Percentiles rank a stretch among this genome's conserved stretches.
These are phyloP conservation scores for Rotaria macrura DNA, from an alignment of 2,888 invertebrate species.

Conservation along the genomic window DNA sequence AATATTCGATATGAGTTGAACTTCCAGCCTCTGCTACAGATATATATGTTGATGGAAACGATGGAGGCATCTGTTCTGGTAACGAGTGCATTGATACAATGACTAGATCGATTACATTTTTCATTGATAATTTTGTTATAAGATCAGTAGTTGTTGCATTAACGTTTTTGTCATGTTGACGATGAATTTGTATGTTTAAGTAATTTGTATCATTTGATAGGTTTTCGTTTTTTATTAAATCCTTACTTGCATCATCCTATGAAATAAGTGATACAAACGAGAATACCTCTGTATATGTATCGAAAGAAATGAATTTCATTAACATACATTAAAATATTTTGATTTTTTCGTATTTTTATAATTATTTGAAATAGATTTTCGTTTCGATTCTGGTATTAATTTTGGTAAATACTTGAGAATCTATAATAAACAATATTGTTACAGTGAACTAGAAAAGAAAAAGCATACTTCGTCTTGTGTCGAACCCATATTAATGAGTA, in stretches of 20 bases:
- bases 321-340: neutral
- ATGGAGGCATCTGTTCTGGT: constrained; percentile 69
- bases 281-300: too few relatives aligned
- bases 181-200: constrained; percentile 34
- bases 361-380: constrained; percentile 7
- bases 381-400: constrained; percentile 17
- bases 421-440: neutral
- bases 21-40: constrained; percentile 78
- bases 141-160: constrained; percentile 60
- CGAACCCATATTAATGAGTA: constrained; percentile 77
- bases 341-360: constrained; percentile 18
- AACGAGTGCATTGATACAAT: constrained; percentile 59
- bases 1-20: constrained; percentile 63
- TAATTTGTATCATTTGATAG: neutral
- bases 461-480: constrained; percentile 58
- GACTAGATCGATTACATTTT: constrained; percentile 59
- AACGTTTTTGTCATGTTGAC: constrained; percentile 44
- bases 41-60: constrained; percentile 70
- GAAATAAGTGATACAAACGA: neutral
- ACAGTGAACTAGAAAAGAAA: neutral
- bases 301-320: neutral
- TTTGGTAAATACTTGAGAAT: constrained; percentile 34
- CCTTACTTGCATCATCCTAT: neutral
- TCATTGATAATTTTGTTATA: constrained; percentile 55
- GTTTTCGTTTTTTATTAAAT: neutral